These are phyloP conservation scores for Elysia crispata DNA, from an alignment of 2,888 invertebrate species.

Conservation along the genomic window DNA sequence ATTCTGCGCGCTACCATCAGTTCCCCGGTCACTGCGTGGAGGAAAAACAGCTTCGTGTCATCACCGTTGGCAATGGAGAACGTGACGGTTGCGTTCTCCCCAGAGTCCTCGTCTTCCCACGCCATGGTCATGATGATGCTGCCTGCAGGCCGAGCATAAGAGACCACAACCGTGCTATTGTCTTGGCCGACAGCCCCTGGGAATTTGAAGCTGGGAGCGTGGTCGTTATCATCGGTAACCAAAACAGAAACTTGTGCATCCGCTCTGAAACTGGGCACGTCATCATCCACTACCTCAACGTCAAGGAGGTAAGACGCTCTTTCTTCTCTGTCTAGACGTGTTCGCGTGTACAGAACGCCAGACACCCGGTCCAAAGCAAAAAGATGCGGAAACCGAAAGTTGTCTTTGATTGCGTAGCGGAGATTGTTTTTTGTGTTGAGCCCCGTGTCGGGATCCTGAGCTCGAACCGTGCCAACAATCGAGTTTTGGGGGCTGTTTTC, in stretches of 20 bases:
- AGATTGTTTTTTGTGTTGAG: conserved; percentile 36
- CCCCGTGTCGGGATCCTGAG: conserved; percentile 50
- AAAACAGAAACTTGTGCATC: conserved; percentile 57
- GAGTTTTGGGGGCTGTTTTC: conserved; percentile 50
- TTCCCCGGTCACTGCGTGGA: conserved; percentile 77
- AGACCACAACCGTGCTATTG: conserved; percentile 59
- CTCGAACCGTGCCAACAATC: conserved; percentile 50
- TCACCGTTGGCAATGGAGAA: conserved; percentile 72
- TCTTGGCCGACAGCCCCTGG: conserved; percentile 49
- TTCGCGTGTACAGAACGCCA: conserved; percentile 51
- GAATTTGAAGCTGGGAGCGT: conserved; percentile 60
- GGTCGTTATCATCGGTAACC: conserved; percentile 64
- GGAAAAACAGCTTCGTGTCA: conserved; percentile 76
- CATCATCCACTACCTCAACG: conserved; percentile 54
- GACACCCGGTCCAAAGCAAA: conserved; percentile 53
- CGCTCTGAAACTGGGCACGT: conserved; percentile 50
- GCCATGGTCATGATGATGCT: conserved; percentile 55
- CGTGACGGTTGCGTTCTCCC: conserved; percentile 62
- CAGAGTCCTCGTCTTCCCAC: conserved; percentile 61
- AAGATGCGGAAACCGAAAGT: conserved; percentile 31
- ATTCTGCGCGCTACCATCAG: conserved; percentile 69
- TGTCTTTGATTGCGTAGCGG: conserved; percentile 43
- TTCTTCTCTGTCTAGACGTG: conserved; percentile 49
- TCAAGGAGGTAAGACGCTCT: conserved; percentile 49
- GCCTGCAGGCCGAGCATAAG: conserved; percentile 54